Evolutionary conservation across 2,888 invertebrate genomes (phyloP).

Genomic region (Spialia ferax): DNA sequence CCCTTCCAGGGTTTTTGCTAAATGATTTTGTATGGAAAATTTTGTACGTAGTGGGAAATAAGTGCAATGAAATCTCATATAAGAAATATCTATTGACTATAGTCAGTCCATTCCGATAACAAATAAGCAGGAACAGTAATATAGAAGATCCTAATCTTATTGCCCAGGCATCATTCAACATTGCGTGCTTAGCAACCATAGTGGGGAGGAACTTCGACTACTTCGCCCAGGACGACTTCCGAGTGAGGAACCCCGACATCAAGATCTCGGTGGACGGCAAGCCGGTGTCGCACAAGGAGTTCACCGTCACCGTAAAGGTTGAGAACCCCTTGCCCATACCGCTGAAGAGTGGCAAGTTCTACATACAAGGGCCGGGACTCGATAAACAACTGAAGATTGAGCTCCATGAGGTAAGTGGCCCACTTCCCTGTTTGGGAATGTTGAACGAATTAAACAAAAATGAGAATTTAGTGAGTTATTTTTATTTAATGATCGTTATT

Average conservation of each 20-base stretch:
- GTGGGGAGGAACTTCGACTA: constrained; percentile 94
- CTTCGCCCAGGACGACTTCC: constrained; percentile 95
- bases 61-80: too few species aligned
- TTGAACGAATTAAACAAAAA: too few species aligned
- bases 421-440: too few species aligned
- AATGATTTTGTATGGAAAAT: too few species aligned
- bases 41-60: too few species aligned
- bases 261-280: constrained; percentile 89
- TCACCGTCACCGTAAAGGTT: constrained; percentile 89
- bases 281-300: constrained; percentile 80
- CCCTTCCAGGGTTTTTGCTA: too few species aligned
- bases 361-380: constrained; percentile 94
- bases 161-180: constrained; percentile 91
- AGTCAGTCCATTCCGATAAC: background rate
- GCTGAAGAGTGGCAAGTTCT: constrained; percentile 91
- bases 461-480: too few species aligned
- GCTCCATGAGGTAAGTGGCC: constrained; percentile 84
- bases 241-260: constrained; percentile 95
- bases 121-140: background rate
- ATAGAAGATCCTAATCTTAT: background rate
- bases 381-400: constrained; percentile 91
- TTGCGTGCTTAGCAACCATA: constrained; percentile 93
- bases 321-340: constrained; percentile 94
- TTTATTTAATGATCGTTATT: too few species aligned
- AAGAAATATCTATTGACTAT: too few species aligned